Conservation (phyloP, 2,797 vertebrate species). For the Valencia hispanica region DNA sequence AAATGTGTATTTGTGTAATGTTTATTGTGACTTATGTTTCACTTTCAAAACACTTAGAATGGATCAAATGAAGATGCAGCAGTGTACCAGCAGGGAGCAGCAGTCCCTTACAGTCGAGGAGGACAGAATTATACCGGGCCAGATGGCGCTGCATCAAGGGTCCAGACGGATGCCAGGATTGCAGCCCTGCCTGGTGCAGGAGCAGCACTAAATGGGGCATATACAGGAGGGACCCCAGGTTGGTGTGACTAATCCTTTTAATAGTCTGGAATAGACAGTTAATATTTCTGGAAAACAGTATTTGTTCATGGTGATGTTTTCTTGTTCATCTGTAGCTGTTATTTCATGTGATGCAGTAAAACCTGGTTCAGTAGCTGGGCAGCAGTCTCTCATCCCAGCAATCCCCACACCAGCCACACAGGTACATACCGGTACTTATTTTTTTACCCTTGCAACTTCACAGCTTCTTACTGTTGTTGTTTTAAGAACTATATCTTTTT, state of each 20-base stretch:
- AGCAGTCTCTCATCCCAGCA: constrained; percentile 64
- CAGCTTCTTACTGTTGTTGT: neutral
- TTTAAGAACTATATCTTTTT: constrained; percentile 6
- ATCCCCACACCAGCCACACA: constrained; percentile 63
- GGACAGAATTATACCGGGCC: constrained; percentile 56
- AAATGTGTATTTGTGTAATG: neutral
- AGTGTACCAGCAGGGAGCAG: constrained; percentile 87
- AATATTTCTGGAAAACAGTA: neutral
- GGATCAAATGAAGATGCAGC: constrained; percentile 76
- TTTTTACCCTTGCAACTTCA: neutral
- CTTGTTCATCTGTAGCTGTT: constrained; percentile 31
- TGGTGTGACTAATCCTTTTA: constrained; percentile 6
- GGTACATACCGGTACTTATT: constrained; percentile 52
- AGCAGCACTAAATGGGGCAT: constrained; percentile 74
- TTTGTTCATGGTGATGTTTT: neutral
- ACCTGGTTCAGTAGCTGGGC: constrained; percentile 68
- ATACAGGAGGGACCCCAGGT: constrained; percentile 74
- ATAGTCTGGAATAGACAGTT: neutral
- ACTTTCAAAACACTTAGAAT: constrained; percentile 78
- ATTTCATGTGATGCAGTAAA: constrained; percentile 72
- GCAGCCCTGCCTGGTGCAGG: constrained; percentile 67
- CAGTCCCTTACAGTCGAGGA: constrained; percentile 76
- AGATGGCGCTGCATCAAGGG: constrained; percentile 46
- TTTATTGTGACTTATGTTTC: neutral
- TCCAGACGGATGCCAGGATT: constrained; percentile 43